phyloP scores from a whole-genome alignment of 2,113 vertebrate genomes.

The Tamias sibiricus region DNA sequence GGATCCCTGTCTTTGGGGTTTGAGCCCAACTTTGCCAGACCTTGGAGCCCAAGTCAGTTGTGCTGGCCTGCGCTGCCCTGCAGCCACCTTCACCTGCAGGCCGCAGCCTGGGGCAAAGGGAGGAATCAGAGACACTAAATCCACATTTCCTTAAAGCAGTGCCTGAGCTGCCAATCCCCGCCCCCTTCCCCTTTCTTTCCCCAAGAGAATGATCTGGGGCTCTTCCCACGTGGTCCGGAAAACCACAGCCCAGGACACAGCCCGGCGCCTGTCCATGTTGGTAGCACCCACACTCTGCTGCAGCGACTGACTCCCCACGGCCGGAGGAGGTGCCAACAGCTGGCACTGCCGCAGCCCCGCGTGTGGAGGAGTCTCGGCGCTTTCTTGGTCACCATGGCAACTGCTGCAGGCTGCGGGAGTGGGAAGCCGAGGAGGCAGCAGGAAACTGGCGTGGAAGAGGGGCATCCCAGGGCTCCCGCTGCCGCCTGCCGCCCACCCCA shows the following conservation, averaged over 20 bases:
- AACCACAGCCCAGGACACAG: not conserved
- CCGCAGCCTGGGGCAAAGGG: not conserved
- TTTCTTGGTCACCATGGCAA: slow-evolving; percentile 19
- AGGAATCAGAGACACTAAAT: not conserved
- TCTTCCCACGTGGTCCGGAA: not conserved
- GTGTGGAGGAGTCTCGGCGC: not conserved
- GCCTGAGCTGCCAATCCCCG: not conserved
- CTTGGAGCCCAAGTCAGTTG: not conserved
- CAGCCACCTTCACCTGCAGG: not conserved
- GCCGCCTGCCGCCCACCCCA: not conserved
- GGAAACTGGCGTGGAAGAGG: not conserved
- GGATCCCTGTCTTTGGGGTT: not conserved
- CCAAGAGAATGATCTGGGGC: not conserved
- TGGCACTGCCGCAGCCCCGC: not conserved
- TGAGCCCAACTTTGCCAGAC: not conserved
- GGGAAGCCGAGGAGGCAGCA: not conserved
- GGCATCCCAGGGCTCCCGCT: not conserved
- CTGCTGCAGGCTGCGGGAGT: not conserved
- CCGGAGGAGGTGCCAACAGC: no score
- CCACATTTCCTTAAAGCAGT: not conserved
- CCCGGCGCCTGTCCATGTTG: not conserved
- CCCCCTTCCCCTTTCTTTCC: not conserved
- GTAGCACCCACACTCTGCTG: not conserved
- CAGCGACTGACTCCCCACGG: rapidly evolving
- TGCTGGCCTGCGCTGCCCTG: not conserved